Evolutionary conservation across 2,888 invertebrate species (phyloP), one percentile per base, ranked within the genome.

Genomic region (Mythimna loreyi): DNA sequence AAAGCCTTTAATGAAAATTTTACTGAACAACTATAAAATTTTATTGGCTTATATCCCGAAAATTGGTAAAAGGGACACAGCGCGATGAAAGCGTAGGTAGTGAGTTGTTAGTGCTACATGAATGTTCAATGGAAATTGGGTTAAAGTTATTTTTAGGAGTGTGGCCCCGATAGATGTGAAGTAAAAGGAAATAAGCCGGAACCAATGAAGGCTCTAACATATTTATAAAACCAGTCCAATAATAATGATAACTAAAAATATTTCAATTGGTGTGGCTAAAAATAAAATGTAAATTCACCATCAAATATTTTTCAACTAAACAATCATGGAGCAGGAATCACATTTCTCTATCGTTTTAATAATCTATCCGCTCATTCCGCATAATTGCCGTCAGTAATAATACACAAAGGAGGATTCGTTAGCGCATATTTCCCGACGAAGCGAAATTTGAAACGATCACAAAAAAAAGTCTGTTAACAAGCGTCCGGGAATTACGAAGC

Each of bases 401-500:
- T 75, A 77, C 61, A 77, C 61, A 83, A 76, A 83, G 60, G 63
- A 62, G 59, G 75, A 68, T 82, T 84, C 77, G 78, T 85, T 85
- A 80, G 72, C 80, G 72, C 64, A 72, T 67, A 76, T 72, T 81
- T 80, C 62, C 60, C 53, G 68, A 72, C 58, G 67, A 70, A 63
- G 72, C 58, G 67, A 73, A 80, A 82, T 84, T 80, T 77, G 65
- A 84, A 85, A 78, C 75, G 80, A 75, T 83, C 56, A 84, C 84
- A 78, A 80, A 84, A 62, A 28, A 84, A 82, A 75, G 55, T 76
- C 74, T 67, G 72, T 68, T 80, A 78, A 82, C 85, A 75, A 85
- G 84, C 85, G 80, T 63, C 74, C 65, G 71, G 78, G 75, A 78
- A 84, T 81, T 82, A 76, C 75, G 71, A 72, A 75, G 71, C 70